These are phyloP conservation scores for Myiothlypis coronata DNA, from an alignment of 2,797 vertebrate species.

Conservation along the genomic window DNA sequence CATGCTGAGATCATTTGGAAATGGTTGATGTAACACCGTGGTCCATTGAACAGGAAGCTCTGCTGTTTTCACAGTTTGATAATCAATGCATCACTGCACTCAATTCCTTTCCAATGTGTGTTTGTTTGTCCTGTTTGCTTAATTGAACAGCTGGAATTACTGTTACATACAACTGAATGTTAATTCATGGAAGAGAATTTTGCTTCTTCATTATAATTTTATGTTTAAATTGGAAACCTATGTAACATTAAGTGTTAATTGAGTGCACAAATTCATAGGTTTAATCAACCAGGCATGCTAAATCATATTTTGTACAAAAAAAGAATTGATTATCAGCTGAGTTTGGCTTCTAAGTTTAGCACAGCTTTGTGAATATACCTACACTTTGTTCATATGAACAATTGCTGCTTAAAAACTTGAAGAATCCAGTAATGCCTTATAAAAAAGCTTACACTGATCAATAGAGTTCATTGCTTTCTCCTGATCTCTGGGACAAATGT, in stretches of 20 bases:
- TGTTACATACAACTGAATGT: constrained; percentile 77
- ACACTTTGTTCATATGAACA: neutral
- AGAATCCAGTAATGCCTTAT: neutral
- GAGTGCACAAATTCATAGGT: constrained; percentile 39
- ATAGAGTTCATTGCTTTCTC: neutral
- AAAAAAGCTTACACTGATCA: neutral
- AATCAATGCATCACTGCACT: constrained; percentile 77
- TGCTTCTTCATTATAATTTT: constrained; percentile 68
- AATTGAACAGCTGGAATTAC: constrained; percentile 82
- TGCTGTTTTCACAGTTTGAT: constrained; percentile 81
- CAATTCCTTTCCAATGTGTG: constrained; percentile 72
- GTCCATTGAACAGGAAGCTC: constrained; percentile 75
- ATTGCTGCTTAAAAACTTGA: neutral
- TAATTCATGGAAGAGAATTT: constrained; percentile 69
- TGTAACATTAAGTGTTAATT: constrained; percentile 52
- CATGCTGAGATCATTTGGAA: constrained; percentile 72
- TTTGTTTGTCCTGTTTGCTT: constrained; percentile 78
- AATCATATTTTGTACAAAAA: neutral
- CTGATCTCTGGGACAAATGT: neutral
- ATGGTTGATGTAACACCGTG: constrained; percentile 70
- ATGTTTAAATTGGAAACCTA: constrained; percentile 70
- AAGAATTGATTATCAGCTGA: neutral
- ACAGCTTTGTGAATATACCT: neutral
- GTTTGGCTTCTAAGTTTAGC: neutral
- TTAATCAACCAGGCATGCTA: constrained; percentile 5